Percentiles rank a stretch among this genome's conserved stretches.
Evolutionary conservation across 2,113 vertebrate genomes (phyloP).

Genomic region (Esox niger): DNA sequence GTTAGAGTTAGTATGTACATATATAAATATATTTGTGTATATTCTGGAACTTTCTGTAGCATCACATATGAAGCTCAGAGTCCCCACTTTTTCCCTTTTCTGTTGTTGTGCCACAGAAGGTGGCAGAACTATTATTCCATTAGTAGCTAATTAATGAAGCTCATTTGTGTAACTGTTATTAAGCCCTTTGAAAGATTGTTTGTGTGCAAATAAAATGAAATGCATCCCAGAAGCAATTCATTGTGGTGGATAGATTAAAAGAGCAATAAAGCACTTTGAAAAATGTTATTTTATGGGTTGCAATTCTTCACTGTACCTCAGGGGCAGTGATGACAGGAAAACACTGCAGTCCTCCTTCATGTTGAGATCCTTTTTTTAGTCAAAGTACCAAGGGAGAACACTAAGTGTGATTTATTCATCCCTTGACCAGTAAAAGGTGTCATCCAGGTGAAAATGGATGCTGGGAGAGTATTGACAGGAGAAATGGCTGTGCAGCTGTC

Average conservation of each 20-base stretch:
- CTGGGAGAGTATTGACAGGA: conserved; percentile 74
- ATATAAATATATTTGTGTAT: conserved; percentile 65
- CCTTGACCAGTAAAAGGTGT: conserved; percentile 86
- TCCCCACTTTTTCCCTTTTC: conserved; percentile 51
- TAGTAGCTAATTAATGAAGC: conserved; percentile 88
- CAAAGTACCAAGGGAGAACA: conserved; percentile 85
- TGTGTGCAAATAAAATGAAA: conserved; percentile 84
- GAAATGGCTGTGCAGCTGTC: conserved; percentile 72
- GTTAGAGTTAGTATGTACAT: no score
- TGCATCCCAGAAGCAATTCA: conserved; percentile 86
- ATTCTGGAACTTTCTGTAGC: conserved; percentile 57
- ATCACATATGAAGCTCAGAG: conserved; percentile 69
- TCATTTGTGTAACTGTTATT: conserved; percentile 89
- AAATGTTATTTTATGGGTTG: conserved; percentile 94
- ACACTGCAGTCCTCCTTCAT: conserved; percentile 93
- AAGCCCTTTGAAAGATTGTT: conserved; percentile 84
- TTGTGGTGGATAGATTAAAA: conserved; percentile 90
- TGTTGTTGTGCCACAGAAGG: conserved; percentile 65
- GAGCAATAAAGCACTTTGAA: conserved; percentile 89
- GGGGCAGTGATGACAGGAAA: conserved; percentile 87
- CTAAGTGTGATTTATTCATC: conserved; percentile 96
- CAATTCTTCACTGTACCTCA: conserved; percentile 91
- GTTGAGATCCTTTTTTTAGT: conserved; percentile 85
- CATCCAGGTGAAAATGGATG: conserved; percentile 87
- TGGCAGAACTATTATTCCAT: conserved; percentile 86